These are phyloP conservation scores for Thomomys bottae DNA, from an alignment of 2,113 vertebrate genomes.

Conservation along the genomic window DNA sequence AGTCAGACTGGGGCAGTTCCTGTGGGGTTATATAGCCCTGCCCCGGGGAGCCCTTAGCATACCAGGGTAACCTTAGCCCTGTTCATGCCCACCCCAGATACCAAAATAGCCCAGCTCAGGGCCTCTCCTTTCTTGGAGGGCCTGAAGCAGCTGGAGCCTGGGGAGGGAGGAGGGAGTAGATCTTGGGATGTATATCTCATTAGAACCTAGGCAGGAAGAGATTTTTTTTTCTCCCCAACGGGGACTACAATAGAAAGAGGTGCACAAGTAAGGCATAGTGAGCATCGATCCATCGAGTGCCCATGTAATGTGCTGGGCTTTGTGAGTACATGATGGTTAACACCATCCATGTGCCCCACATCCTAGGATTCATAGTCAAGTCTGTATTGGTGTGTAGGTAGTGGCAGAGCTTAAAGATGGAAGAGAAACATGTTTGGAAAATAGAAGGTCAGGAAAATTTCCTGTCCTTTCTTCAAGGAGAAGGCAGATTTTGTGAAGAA, in stretches of 20 bases:
- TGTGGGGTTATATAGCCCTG: conserved; percentile 82
- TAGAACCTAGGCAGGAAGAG: conserved; percentile 42
- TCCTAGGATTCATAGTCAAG: conserved; percentile 9
- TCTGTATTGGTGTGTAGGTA: background rate
- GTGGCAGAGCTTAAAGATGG: background rate
- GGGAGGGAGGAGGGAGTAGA: conserved; percentile 50
- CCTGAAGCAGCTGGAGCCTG: conserved; percentile 67
- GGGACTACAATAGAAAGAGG: background rate
- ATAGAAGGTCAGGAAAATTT: background rate
- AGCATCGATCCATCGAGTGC: background rate
- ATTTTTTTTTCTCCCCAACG: conserved; percentile 29
- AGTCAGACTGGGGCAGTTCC: conserved; percentile 59
- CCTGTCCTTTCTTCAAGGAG: background rate
- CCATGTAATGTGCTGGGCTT: background rate
- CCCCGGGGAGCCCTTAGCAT: conserved; percentile 65
- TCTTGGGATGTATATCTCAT: conserved; percentile 42
- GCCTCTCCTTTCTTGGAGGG: conserved; percentile 85
- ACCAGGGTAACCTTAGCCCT: conserved; percentile 82
- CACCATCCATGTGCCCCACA: background rate
- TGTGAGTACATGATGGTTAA: background rate
- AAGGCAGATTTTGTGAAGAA: background rate
- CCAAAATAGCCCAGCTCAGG: conserved; percentile 79
- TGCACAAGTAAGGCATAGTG: background rate
- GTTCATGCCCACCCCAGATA: conserved; percentile 77
- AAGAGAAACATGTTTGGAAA: background rate